Base-by-base conservation (phyloP, 1,140 invertebrate genomes). In the Alviniconcha marisindica region DNA sequence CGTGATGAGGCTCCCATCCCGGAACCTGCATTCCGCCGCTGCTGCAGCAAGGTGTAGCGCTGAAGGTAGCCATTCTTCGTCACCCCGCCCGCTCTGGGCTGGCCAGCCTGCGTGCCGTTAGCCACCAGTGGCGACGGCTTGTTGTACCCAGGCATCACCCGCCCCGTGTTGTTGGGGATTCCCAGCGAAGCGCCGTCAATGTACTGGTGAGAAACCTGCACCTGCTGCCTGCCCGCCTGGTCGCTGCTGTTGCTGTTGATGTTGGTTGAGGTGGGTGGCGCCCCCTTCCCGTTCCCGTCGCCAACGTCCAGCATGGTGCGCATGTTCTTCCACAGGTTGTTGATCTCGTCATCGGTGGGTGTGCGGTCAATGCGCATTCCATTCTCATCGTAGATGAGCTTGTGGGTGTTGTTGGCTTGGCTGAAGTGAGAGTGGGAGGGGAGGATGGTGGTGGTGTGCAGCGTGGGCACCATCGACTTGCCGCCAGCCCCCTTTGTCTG, bases 261-360 rank as follows among this genome's bases (percentile, higher is more conserved):
- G 54, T 78, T 79, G 21, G 44, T 81, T 33, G 84, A 81, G 4
- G 73, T 44, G 24, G 78, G 38, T 48, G 54, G 31, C 69, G 82
- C 21, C 73, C 79, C 51, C 15, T 5, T 31, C 0, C 54, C 31
- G 24, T 69, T 77, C 33, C 76, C 63, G 3, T 83, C 78, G 10
- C 66, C 79, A 51, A 85, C 88, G 42, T 90, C 85, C 31, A 93
- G 84, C 81, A 91, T 92, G 36, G 82, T 89, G 7, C 91, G 83
- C 40, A 93, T 90, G 81, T 92, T 92, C 42, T 92, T 89, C 92
- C 92, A 93, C 31, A 93, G 81, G 79, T 87, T 90, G 84, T 92
- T 92, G 21, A 93, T 93, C 79, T 93, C 92, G 42, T 91, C 92
- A 83, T 93, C 92, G 24, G 92, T 93, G 14, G 92, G 92, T 1